Conservation (phyloP, 2,113 vertebrate species). For the Donacobius atricapilla region DNA sequence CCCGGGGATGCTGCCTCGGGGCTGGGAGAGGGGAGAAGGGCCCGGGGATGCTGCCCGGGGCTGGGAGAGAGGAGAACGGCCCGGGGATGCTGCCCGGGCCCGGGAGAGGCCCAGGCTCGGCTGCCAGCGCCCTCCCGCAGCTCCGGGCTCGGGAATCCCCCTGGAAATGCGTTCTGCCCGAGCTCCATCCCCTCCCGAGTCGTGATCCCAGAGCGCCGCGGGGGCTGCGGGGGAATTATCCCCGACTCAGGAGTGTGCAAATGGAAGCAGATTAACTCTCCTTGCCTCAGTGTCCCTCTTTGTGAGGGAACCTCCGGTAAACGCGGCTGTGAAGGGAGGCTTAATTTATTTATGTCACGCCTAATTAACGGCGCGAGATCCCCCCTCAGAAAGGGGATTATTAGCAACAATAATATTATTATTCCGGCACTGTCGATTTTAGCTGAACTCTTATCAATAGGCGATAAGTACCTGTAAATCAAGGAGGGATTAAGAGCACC, state of each 20-base stretch:
- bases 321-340: neutral
- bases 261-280: neutral
- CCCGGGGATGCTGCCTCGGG: neutral
- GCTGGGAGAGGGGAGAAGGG: no score
- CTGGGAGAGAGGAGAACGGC: neutral
- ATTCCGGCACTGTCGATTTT: neutral
- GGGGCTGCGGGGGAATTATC: neutral
- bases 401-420: neutral
- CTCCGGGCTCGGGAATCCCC: neutral
- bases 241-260: neutral
- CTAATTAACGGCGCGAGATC: neutral
- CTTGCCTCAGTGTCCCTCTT: conserved; percentile 30
- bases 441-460: neutral
- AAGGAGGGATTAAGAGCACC: neutral
- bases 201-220: neutral
- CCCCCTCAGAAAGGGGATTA: conserved; percentile 9
- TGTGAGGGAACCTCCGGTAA: neutral
- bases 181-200: neutral
- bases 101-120: neutral
- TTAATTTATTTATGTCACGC: conserved; percentile 8
- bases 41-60: no score
- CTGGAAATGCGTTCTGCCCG: neutral
- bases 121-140: accelerated
- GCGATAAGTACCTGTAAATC: neutral
- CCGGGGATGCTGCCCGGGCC: neutral